phyloP scores from a whole-genome alignment of 92 coral and sea anemone species.

The Actinernus sp. region DNA sequence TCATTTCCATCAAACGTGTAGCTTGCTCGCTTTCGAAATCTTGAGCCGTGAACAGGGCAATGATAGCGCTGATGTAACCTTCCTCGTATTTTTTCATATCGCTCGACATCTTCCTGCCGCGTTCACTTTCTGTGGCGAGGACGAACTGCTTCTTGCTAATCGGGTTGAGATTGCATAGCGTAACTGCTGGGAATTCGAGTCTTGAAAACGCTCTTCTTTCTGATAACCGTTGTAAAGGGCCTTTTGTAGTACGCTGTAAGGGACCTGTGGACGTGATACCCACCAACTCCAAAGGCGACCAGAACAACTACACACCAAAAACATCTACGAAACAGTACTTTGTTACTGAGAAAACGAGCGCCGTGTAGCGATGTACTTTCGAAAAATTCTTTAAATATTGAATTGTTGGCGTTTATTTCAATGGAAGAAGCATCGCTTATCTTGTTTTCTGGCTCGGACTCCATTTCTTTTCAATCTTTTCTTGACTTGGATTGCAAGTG shows the following conservation, averaged over 20 bases:
- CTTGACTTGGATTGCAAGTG: no score
- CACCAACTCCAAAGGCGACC: slow-evolving; percentile 4
- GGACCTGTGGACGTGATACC: slow-evolving; percentile 11
- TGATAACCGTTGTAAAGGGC: slow-evolving; percentile 15
- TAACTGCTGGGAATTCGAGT: slow-evolving; percentile 36
- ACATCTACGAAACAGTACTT: not conserved
- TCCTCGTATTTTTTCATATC: no score
- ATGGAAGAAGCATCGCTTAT: no score
- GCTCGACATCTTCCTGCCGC: no score
- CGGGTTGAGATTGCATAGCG: slow-evolving; percentile 19
- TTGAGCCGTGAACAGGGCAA: no score
- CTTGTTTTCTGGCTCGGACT: no score
- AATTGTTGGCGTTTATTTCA: no score
- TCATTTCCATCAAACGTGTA: no score
- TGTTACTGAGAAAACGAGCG: slow-evolving; percentile 12
- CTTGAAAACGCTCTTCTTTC: not conserved
- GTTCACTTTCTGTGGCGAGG: no score
- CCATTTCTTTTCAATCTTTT: no score
- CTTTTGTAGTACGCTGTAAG: not conserved
- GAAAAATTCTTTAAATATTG: slow-evolving; percentile 8
- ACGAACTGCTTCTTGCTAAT: slow-evolving; percentile 3
- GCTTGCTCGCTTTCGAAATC: no score
- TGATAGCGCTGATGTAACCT: no score
- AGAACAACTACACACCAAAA: slow-evolving; percentile 14
- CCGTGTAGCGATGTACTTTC: slow-evolving; percentile 41